Conservation (phyloP, 2,113 vertebrate genomes). For the Pseudopodoces humilis region DNA sequence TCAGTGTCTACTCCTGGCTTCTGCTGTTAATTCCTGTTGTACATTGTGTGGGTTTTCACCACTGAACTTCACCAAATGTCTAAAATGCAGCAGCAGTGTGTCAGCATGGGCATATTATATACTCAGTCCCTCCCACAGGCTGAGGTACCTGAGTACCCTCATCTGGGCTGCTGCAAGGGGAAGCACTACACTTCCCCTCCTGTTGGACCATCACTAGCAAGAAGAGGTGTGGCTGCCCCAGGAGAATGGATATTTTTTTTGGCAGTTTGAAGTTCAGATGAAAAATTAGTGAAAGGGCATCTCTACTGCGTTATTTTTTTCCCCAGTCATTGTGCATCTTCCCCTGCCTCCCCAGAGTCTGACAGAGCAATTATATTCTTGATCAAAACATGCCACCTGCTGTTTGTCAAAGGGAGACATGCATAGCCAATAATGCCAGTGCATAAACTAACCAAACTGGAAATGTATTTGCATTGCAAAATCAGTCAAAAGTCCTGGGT, state of each 20-base stretch:
- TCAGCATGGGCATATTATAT: not conserved
- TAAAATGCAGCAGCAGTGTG: not conserved
- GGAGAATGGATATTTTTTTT: not conserved
- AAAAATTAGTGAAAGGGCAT: not conserved
- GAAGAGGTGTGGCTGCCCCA: not conserved
- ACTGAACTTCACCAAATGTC: not conserved
- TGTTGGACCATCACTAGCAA: not conserved
- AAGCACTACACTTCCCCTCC: not conserved
- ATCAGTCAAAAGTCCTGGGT: not conserved
- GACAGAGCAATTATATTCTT: not conserved
- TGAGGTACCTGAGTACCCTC: not conserved
- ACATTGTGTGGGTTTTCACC: not conserved
- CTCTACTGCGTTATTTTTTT: not conserved
- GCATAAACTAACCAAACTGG: not conserved
- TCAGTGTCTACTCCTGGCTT: not conserved
- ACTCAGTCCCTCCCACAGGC: not conserved
- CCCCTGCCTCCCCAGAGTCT: too few relatives aligned
- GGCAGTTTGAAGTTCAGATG: not conserved
- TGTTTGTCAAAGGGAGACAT: not conserved
- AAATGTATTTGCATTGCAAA: not conserved
- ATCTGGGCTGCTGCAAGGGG: not conserved
- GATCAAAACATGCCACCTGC: slow-evolving; percentile 45
- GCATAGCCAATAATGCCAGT: not conserved
- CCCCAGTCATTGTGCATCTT: not conserved
- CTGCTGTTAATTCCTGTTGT: not conserved